Evolutionary conservation across 2,888 invertebrate genomes (phyloP), one percentile per base, ranked within the genome.

Genomic region (Pachycephus smyrnensis): DNA sequence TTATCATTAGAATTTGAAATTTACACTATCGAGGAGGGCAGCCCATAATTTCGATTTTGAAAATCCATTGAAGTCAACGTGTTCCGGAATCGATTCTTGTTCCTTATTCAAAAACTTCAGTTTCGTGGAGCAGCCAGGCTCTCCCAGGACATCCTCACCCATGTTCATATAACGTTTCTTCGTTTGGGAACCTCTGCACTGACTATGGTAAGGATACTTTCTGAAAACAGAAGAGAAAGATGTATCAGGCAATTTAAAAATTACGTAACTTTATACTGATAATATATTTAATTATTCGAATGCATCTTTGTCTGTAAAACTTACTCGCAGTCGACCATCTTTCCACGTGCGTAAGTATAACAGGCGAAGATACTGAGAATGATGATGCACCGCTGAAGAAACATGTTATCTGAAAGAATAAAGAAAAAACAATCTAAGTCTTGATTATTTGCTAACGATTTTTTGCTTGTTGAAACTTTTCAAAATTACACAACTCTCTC

Each of bases 261-360:
- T n/a, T n/a, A n/a, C n/a, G 6, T 23, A 55, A 55, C 23, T 55
- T 23, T 23, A 55, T 2, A 55, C 23, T 9, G 1, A 55, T 9
- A 55, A 23, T 6, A 55, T 55, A 55, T 55, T 55, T 23, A 23
- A 55, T 55, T 55, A 35, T 35, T 35, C 2, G 1, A 35, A 6
- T 6, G 35, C 4, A 9, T 33, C 33, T 33, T 33, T 33, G 4
- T 33, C 1, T 33, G 3, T 55, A 55, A 68, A 77, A 85, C 86
- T 79, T 76, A 86, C 86, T 84, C 85, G 84, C 86, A 86, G 36
- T 86, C 74, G 11, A 80, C 79, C 11, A 79, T 80, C 77, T 74
- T 77, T 11, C 79, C 78, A 12, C 80, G 75, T 80, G 81, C 81
- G 1, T 82, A 81, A 31, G 82, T 80, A 40, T 81, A 86, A 73